Conservation (phyloP, 2,888 invertebrate genomes). For the Tuberolachnus salignus region DNA sequence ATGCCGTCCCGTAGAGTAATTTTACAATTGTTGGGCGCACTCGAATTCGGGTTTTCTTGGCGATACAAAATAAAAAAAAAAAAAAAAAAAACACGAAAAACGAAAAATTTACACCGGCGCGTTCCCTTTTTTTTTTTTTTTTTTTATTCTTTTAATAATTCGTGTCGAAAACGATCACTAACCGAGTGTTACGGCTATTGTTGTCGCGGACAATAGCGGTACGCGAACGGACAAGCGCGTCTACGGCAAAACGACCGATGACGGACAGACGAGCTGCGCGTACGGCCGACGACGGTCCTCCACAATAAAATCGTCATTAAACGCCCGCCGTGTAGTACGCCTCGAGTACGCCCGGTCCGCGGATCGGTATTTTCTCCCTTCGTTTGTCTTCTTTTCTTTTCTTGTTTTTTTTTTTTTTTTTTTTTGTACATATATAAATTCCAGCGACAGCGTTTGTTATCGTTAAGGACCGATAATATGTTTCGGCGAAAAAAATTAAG, state of each 20-base stretch:
- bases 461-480: background rate
- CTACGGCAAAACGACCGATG: conserved; percentile 30
- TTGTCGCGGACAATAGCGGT: conserved; percentile 15
- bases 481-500: too few species aligned
- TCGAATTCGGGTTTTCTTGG: conserved; percentile 18
- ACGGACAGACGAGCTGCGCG: conserved; percentile 10
- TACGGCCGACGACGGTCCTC: conserved; percentile 45
- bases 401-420: conserved; percentile 7
- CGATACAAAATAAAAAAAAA: too few species aligned
- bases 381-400: background rate
- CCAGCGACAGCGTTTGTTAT: too few species aligned
- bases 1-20: background rate
- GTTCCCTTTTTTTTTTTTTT: background rate
- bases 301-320: conserved; percentile 55
- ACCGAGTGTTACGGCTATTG: background rate
- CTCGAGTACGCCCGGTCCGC: background rate
- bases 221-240: conserved; percentile 19
- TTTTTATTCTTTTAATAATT: background rate
- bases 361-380: background rate
- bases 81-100: conserved; percentile 1
- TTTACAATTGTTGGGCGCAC: conserved; percentile 13
- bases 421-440: too few species aligned
- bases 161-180: conserved; percentile 31
- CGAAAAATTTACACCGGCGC: too few species aligned
- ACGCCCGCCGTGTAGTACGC: conserved; percentile 30